phyloP scores from a whole-genome alignment of 2,888 invertebrate genomes.

The Calephelis perditalis region DNA sequence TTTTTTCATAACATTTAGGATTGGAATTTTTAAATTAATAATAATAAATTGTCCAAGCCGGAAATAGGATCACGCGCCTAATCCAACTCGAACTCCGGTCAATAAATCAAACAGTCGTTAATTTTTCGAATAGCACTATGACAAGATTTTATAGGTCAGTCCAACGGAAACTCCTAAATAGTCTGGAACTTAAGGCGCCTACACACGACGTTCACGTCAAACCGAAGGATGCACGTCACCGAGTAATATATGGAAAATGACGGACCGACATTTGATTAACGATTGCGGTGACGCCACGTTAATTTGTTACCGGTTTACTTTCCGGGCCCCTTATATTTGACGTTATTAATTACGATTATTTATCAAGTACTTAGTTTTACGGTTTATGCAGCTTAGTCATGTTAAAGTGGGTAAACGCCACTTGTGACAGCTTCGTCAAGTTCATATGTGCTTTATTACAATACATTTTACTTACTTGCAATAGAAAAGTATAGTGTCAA shows the following conservation, averaged over 20 bases:
- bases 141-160: background rate
- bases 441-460: too few species aligned
- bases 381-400: conserved; percentile 1
- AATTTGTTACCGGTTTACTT: conserved; percentile 31
- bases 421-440: background rate
- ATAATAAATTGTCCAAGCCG: too few species aligned
- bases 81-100: too few species aligned
- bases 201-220: conserved; percentile 16
- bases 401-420: background rate
- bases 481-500: too few species aligned
- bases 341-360: conserved; percentile 9
- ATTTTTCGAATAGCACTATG: too few species aligned
- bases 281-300: conserved; percentile 28
- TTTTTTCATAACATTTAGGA: too few species aligned
- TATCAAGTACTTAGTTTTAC: conserved; percentile 10
- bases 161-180: background rate
- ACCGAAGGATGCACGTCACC: conserved; percentile 24
- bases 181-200: conserved; percentile 11
- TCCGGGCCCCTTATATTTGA: conserved; percentile 22
- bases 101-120: too few species aligned
- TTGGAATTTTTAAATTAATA: too few species aligned
- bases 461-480: too few species aligned
- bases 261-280: conserved; percentile 30
- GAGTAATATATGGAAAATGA: conserved; percentile 24
- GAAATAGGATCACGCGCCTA: too few species aligned